Evolutionary conservation across 2,113 vertebrate genomes (phyloP), one percentile per base, ranked within the genome.

Genomic region (Colaptes auratus): DNA sequence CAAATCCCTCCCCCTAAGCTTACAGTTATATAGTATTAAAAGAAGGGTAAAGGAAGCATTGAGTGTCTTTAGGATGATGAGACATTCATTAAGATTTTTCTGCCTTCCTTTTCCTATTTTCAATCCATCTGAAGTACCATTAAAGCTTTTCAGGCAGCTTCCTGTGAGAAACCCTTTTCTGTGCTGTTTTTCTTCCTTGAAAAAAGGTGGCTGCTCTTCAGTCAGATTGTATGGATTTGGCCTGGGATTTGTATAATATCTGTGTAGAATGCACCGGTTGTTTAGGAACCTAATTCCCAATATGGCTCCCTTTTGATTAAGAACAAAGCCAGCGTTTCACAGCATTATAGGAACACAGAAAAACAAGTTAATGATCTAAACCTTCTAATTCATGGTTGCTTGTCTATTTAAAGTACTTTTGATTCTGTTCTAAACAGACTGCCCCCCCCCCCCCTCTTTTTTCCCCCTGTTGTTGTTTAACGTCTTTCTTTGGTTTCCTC

Each of bases 331-430:
- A 97, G 96, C 97, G 69, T 98, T 98, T 98, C 98, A 97, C 97
- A 98, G 97, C 96, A 98, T 98, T 98, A 98, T 97, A 97, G 97
- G 97, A 98, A 98, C 97, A 98, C 97, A 97, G 98, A 97, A 98
- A 98, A 98, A 96, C 98, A 97, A 97, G 98, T 98, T 98, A 99
- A 98, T 98, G 98, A 98, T 99, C 98, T 98, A 98, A 99, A 98
- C 98, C 98, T 97, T 97, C 96, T 98, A 98, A 98, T 98, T 98
- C 98, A 97, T 94, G 97, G 96, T 97, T 98, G 97, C 94, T 97
- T 95, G 97, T 97, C 97, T 97, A 96, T 97, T 97, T 98, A 96
- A 97, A 98, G 96, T 96, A 97, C 98, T 98, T 97, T 98, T 98
- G 97, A 98, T 98, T 98, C 96, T 94, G 91, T 91, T 96, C 96